A percentile compares a stretch with the other conserved stretches of the same genome.
Evolutionary conservation across 2,888 invertebrate genomes (phyloP).

Genomic region (Xanthia togata): DNA sequence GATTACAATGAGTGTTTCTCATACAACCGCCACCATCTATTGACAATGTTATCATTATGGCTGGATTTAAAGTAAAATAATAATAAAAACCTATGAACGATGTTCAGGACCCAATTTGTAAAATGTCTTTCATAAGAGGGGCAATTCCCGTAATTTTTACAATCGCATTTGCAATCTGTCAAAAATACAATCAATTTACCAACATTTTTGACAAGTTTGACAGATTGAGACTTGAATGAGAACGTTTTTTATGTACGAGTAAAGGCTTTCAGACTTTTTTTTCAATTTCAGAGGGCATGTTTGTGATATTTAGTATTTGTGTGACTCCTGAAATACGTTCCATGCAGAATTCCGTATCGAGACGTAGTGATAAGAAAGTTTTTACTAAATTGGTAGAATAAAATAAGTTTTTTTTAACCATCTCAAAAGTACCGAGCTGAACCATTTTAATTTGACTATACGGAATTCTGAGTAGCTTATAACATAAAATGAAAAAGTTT

Average conservation of each 20-base stretch:
- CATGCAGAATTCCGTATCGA: conserved; percentile 42
- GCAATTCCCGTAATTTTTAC: too few species aligned
- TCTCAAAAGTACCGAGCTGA: background rate
- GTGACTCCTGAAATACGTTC: conserved; percentile 36
- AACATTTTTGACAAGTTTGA: too few species aligned
- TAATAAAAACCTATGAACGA: conserved; percentile 36
- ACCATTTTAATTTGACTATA: conserved; percentile 10
- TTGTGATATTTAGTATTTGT: background rate
- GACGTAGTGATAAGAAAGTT: background rate
- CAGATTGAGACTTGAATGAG: too few species aligned
- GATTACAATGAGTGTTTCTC: conserved; percentile 90
- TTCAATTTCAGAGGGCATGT: too few species aligned
- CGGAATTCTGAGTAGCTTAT: conserved; percentile 37
- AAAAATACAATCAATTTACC: too few species aligned
- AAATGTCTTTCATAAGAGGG: background rate
- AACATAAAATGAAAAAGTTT: conserved; percentile 39
- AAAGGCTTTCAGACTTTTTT: too few species aligned
- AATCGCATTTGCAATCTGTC: too few species aligned
- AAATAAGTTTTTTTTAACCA: background rate
- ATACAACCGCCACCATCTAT: conserved; percentile 91
- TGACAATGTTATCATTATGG: conserved; percentile 73
- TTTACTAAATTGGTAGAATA: background rate
- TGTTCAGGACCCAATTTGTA: conserved; percentile 32
- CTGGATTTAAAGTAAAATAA: conserved; percentile 46
- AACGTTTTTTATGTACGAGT: too few species aligned